Percentiles rank a stretch among this genome's conserved stretches.
phyloP scores from a whole-genome alignment of 2,113 vertebrate species.

The Tupaia chinensis region DNA sequence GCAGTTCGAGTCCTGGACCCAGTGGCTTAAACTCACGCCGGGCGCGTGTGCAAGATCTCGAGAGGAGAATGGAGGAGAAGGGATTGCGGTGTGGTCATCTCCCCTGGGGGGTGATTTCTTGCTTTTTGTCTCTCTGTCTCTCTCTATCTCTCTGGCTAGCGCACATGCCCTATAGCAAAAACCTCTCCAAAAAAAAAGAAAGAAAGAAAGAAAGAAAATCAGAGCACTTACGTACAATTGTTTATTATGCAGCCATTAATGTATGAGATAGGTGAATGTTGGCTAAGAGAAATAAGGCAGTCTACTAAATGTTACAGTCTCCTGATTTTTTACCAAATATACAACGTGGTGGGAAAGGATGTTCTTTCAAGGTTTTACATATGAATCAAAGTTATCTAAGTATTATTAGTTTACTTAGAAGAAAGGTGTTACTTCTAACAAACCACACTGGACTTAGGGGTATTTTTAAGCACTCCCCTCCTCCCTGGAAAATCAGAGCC shows the following conservation, averaged over 20 bases:
- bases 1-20: no score
- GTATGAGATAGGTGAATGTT: conserved; percentile 28
- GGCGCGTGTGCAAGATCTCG: no score
- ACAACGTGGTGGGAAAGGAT: background rate
- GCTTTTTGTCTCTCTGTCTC: no score
- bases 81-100: no score
- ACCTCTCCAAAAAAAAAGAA: no score
- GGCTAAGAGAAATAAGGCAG: conserved; percentile 38
- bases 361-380: background rate
- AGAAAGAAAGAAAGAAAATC: conserved; percentile 15
- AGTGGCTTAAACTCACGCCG: no score
- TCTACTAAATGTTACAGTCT: background rate
- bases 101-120: no score
- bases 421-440: background rate
- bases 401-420: background rate
- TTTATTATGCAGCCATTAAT: conserved; percentile 3
- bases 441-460: background rate
- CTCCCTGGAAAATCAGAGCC: background rate
- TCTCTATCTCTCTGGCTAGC: no score
- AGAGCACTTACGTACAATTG: background rate
- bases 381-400: background rate
- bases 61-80: no score
- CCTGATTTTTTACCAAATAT: background rate
- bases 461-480: background rate
- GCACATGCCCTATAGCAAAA: no score